Evolutionary conservation across 2,797 vertebrate genomes (phyloP), one percentile per base, ranked within the genome.

Genomic region (Enteromius mattozi): DNA sequence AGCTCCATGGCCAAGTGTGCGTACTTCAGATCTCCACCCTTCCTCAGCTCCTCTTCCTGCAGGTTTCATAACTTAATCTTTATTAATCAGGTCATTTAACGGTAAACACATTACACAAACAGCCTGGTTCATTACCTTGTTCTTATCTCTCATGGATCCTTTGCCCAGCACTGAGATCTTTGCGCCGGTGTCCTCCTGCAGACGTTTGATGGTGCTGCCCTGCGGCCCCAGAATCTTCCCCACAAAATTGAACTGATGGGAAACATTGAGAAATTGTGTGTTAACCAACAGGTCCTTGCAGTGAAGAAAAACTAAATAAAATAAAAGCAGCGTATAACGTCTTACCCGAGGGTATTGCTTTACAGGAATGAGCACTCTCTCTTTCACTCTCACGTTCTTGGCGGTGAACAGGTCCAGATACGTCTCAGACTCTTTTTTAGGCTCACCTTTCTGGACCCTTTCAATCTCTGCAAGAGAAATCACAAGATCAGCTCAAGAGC

Each of bases 81-180:
- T 47, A 69, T 17, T 27, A 40, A 75, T 1, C 21, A 0, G n/a
- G 13, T 27, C 3, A 27, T 2, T 27, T 21, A 51, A 27, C 3
- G 2, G 45, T 6, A 1, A 3, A 24, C 2, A 2, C 2, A 63
- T 40, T 68, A 54, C 12, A 0, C 14, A 2, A 0, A 1, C 19
- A 27, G 3, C 6, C 12, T 0, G 9, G 42, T 49, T 74, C 1
- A 6, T 81, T 78, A 98, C 98, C 97, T 98, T 99, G 70, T 94
- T 96, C 91, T 99, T 99, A 83, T 99, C 98, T 89, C 98, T 96
- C 98, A 99, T 99, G 0, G 98, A 99, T 0, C 98, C 98, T 89
- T 98, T 99, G 0, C 98, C 98, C 85, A 99, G 92, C 42, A 99
- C 97, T 0, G 98, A 99, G 80, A 99, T 99, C 91, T 99, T 99